Conservation (phyloP, 2,797 vertebrate species). For the Cyclura pinguis region DNA sequence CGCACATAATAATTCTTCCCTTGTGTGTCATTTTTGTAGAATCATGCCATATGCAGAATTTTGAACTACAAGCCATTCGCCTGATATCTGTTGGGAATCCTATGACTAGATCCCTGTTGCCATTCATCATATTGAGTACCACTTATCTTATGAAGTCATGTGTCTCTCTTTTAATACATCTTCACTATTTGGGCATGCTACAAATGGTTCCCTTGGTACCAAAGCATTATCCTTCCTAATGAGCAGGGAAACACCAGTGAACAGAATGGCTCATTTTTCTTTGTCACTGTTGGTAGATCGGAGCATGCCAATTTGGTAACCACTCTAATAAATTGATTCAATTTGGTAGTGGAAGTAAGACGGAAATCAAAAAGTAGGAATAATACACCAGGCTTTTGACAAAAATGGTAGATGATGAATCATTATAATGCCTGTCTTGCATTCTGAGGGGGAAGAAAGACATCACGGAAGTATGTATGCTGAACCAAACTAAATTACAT, state of each 20-base stretch:
- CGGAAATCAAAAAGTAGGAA: slow-evolving; percentile 54
- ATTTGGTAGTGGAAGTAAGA: slow-evolving; percentile 51
- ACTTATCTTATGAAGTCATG: not conserved
- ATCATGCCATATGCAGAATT: not conserved
- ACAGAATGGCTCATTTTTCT: slow-evolving; percentile 53
- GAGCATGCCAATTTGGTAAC: slow-evolving; percentile 59
- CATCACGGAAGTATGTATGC: not conserved
- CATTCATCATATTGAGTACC: not conserved
- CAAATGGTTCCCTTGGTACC: slow-evolving; percentile 27
- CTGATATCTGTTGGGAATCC: slow-evolving; percentile 18
- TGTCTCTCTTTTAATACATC: slow-evolving; percentile 26
- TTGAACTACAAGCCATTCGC: not conserved
- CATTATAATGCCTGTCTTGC: slow-evolving; percentile 53
- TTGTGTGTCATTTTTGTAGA: slow-evolving; percentile 12
- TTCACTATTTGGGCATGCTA: not conserved
- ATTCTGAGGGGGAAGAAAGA: not conserved
- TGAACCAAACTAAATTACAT: slow-evolving; percentile 33
- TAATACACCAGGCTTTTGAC: slow-evolving; percentile 51
- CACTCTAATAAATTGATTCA: slow-evolving; percentile 70
- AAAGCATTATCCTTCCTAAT: not conserved
- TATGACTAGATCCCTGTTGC: slow-evolving; percentile 30
- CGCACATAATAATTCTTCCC: not conserved
- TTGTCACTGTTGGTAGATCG: slow-evolving; percentile 50
- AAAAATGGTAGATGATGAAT: slow-evolving; percentile 54
- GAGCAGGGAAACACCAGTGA: slow-evolving; percentile 13